phyloP scores from a whole-genome alignment of 2,888 invertebrate genomes.

The Thalpophila matura region DNA sequence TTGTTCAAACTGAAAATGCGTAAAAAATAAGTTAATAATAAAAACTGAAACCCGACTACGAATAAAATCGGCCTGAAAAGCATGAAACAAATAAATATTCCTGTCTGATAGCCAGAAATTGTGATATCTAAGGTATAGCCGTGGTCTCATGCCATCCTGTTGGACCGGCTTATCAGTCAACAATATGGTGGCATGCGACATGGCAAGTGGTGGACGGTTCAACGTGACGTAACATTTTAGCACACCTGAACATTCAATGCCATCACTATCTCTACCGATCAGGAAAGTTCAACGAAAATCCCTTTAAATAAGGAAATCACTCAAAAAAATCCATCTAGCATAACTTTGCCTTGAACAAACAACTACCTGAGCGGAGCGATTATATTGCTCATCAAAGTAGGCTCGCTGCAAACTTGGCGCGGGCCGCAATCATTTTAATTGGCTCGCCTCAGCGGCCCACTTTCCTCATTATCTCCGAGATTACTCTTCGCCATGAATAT shows the following conservation, averaged over 20 bases:
- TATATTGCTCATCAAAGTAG: slow-evolving; percentile 61
- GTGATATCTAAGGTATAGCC: too few species aligned
- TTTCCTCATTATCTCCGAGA: slow-evolving; percentile 66
- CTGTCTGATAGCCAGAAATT: too few species aligned
- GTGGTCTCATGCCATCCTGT: too few species aligned
- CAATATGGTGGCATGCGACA: too few species aligned
- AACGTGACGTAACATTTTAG: not conserved
- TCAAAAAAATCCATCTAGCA: slow-evolving; percentile 39
- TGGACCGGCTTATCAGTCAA: too few species aligned
- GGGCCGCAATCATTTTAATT: slow-evolving; percentile 71
- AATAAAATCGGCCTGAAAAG: too few species aligned
- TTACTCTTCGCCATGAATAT: slow-evolving; percentile 67
- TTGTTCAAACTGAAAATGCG: too few species aligned
- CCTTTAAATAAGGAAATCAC: slow-evolving; percentile 12
- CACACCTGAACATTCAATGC: not conserved
- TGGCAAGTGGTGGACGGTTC: too few species aligned
- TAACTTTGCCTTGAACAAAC: slow-evolving; percentile 48
- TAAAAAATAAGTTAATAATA: too few species aligned
- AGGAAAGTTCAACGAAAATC: slow-evolving; percentile 13
- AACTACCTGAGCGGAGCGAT: slow-evolving; percentile 58
- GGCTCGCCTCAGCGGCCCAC: slow-evolving; percentile 65
- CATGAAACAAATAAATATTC: too few species aligned
- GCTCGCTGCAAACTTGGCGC: slow-evolving; percentile 45
- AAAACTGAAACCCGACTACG: too few species aligned
- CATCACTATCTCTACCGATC: not conserved